Percentiles rank a stretch among this genome's conserved stretches.
Conservation (phyloP, 2,888 invertebrate genomes). For the Galerucella pusilla region DNA sequence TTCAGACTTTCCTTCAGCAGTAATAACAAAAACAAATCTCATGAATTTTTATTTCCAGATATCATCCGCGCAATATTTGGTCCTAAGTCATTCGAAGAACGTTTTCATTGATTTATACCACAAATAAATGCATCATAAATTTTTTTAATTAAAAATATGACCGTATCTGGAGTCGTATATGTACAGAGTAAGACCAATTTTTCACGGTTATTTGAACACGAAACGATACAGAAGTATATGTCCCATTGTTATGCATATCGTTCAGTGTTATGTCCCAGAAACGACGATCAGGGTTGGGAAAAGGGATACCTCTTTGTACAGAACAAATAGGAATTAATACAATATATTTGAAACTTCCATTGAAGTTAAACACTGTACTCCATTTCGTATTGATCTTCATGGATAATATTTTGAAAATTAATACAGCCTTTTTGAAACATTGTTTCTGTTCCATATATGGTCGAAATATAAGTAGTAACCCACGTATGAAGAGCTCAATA, state of each 20-base stretch:
- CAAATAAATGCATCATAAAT: constrained; percentile 49
- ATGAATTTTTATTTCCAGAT: constrained; percentile 41
- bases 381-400: not conserved
- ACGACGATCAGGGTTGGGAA: not conserved
- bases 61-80: constrained; percentile 44
- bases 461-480: too few species aligned
- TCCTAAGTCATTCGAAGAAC: constrained; percentile 43
- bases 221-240: constrained; percentile 42
- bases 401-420: not conserved
- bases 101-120: constrained; percentile 47
- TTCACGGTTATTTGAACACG: constrained; percentile 50
- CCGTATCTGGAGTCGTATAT: constrained; percentile 48
- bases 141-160: constrained; percentile 51
- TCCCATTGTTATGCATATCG: constrained; percentile 46
- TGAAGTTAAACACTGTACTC: too few species aligned
- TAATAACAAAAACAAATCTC: constrained; percentile 33
- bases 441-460: too few species aligned
- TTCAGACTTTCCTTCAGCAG: constrained; percentile 14
- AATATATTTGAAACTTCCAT: too few species aligned
- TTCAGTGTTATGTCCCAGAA: not conserved
- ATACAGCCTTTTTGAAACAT: too few species aligned
- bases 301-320: not conserved
- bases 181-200: constrained; percentile 48
- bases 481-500: too few species aligned
- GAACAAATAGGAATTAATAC: not conserved